Evolutionary conservation across 2,113 vertebrate species (phyloP).

Genomic region (Ailuropoda melanoleuca): DNA sequence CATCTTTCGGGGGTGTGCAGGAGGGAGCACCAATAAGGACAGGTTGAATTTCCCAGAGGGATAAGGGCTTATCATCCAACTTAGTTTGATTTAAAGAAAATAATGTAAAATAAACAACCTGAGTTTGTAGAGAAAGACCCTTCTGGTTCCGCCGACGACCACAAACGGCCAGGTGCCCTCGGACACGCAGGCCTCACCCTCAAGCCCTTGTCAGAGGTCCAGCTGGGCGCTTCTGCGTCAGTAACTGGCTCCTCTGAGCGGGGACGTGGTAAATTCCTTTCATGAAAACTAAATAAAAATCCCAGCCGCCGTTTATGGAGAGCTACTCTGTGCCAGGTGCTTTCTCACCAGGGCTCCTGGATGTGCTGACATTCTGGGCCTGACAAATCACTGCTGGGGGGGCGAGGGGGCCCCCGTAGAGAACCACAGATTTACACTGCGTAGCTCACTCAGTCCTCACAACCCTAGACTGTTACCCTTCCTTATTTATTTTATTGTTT

Average conservation of each 20-base stretch:
- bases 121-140: background rate
- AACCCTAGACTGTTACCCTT: background rate
- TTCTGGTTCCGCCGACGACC: background rate
- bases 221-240: background rate
- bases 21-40: background rate
- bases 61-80: background rate
- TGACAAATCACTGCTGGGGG: background rate
- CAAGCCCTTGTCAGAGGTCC: background rate
- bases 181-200: fast-evolving
- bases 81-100: background rate
- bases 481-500: background rate
- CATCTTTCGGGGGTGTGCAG: background rate
- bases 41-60: background rate
- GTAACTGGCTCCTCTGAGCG: background rate
- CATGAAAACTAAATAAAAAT: background rate
- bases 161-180: fast-evolving
- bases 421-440: background rate
- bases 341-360: background rate
- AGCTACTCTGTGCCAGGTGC: background rate
- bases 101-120: background rate
- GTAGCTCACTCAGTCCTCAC: background rate
- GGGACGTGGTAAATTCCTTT: background rate
- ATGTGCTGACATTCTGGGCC: background rate
- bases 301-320: background rate
- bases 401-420: background rate